Base-by-base conservation (phyloP, 92 coral and sea anemone genomes). In the Blastomussa wellsi region DNA sequence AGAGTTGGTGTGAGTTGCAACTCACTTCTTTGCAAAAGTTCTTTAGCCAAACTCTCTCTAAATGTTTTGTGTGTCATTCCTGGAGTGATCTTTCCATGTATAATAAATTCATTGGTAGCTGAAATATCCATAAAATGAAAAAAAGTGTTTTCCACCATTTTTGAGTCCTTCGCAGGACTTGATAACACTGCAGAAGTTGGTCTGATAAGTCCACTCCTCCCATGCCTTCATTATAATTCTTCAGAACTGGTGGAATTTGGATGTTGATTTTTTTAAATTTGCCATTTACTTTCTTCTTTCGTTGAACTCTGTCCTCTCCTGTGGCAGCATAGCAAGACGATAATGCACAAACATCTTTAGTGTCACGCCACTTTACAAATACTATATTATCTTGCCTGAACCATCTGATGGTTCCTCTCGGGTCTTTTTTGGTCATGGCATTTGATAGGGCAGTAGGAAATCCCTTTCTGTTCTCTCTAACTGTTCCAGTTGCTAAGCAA, bases 401-500 rank as follows among this genome's bases (percentile, higher is more conserved):
- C 86, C 86, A 81, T 28, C 90, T 71, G 38, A 80, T 72, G 38
- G 81, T 57, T 22, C 90, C 90, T 59, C 81, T 55, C 13, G 36
- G 44, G 19, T 65, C 79, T 13, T 72, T 86, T 51, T 16, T 68
- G 38, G 39, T 15, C 42, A 28, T 35, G 19, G 73, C 37, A 31
- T n/a, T n/a, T n/a, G n/a, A 49, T 69, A 87, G 57, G 0, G 42
- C 22, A 29, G 59, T 31, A 33, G 90, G 90, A 71, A 92, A 86
- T 47, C 90, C 92, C 42, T 51, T 78, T 69, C 90, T 80, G 59
- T 86, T 88, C 52, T 89, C 88, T 29, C 84, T 74, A 0, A 89
- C 90, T 32, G 95, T 89, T 67, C 95, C 92, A 62, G 91, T 83
- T 17, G 86, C 85, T 35, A 84, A 36, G 22, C 82, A 72, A 36